Base-by-base conservation (phyloP, 53 echinoderm and acorn worm genomes). In the Stichopus horrens region DNA sequence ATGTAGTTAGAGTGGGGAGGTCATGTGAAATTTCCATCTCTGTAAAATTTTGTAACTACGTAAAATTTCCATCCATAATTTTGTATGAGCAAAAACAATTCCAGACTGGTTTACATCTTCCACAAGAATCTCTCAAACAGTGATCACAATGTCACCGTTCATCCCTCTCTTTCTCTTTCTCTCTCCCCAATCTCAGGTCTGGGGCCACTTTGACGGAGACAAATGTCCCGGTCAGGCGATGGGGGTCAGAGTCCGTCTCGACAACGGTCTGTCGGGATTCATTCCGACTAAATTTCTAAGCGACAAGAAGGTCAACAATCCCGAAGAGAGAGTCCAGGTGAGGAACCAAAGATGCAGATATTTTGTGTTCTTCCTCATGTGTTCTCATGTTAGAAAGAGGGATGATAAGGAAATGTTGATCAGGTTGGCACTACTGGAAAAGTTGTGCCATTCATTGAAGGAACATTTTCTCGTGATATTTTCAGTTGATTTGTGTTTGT, bases 201-300 rank as follows among this genome's bases (percentile, higher is more conserved):
- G 99, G 99, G 94, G 99, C 83, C 99, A 96, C 93, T 99, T 99
- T 92, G 99, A 99, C 79, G 96, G 94, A 5, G 94, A 94, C 67
- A 93, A 91, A 59, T 99, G 99, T 78, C 99, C 92, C 4, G 99
- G 99, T 56, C 99, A 94, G 82, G 93, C 99, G 18, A 90, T 99
- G 21, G 99, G 96, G 80, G 99, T 96, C 90, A 94, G 91, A 75
- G 92, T 93, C 76, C 90, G 94, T 16, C 86, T 99, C 58, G 99
- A 99, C 57, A 99, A 96, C 73, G 94, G 96, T 58, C 89, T 99
- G 57, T 75, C 66, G n/a, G 99, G 99, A 19, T 99, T 99, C 89
- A 96, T 99, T 54, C 96, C 93, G 8, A 99, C 99, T 80, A 99
- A 96, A 89, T 88, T 92, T 86, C 89, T 99, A 37, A 99, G 99